phyloP scores from a whole-genome alignment of 1,140 invertebrate genomes.

The Druon quercuslanigerum region DNA sequence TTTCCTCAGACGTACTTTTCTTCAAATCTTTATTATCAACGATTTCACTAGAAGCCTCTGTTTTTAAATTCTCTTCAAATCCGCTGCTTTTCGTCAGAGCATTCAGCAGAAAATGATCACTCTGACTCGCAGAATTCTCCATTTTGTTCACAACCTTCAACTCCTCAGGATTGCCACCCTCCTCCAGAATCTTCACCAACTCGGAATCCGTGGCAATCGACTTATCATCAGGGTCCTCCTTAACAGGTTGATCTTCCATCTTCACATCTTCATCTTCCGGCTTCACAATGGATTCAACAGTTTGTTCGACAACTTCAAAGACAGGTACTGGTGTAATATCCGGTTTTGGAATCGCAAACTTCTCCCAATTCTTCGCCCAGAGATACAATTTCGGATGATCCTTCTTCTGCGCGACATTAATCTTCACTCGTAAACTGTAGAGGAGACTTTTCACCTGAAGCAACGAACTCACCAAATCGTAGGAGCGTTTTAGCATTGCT shows the following conservation, averaged over 20 bases:
- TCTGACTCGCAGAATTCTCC: conserved; percentile 51
- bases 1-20: conserved; percentile 12
- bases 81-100: conserved; percentile 59
- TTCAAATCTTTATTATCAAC: background rate
- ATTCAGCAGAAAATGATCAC: conserved; percentile 61
- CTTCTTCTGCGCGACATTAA: conserved; percentile 85
- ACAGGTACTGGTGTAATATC: conserved; percentile 65
- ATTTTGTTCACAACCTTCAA: conserved; percentile 56
- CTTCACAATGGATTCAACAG: conserved; percentile 41
- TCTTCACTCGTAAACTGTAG: conserved; percentile 84
- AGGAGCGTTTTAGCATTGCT: conserved; percentile 80
- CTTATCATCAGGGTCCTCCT: conserved; percentile 64
- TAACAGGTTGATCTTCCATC: conserved; percentile 46
- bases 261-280: conserved; percentile 47
- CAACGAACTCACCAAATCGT: conserved; percentile 83
- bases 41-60: background rate
- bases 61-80: background rate
- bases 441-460: conserved; percentile 82
- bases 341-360: conserved; percentile 68
- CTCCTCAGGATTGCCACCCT: conserved; percentile 68
- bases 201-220: conserved; percentile 71
- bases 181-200: conserved; percentile 73
- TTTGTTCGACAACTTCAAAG: conserved; percentile 64
- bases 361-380: conserved; percentile 90
- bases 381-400: conserved; percentile 90